Conservation (phyloP, 2,797 vertebrate genomes). For the Trachurus trachurus region DNA sequence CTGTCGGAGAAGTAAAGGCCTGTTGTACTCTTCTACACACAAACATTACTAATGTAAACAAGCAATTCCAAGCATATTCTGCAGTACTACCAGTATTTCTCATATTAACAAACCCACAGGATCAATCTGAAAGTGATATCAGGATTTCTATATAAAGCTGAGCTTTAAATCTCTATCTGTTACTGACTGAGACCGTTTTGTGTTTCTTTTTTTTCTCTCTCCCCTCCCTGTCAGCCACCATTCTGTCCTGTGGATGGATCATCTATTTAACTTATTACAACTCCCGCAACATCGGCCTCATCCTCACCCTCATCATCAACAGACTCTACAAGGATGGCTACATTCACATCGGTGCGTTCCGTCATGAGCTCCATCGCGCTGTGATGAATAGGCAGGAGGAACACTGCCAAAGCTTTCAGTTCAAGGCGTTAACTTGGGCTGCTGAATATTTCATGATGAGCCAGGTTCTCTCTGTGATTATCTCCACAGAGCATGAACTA, state of each 20-base stretch:
- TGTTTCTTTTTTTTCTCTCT: conserved; percentile 7
- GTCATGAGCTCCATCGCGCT: conserved; percentile 9
- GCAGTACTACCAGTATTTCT: background rate
- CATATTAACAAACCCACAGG: background rate
- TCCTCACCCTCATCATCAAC: conserved; percentile 97
- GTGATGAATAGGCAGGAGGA: conserved; percentile 33
- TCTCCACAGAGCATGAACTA: conserved; percentile 25
- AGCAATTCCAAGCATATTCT: background rate
- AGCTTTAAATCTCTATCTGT: background rate
- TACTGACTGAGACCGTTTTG: background rate
- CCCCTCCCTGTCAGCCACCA: conserved; percentile 90
- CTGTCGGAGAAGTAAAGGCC: background rate
- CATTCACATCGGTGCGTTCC: conserved; percentile 95
- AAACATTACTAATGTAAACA: background rate
- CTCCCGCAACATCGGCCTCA: conserved; percentile 98
- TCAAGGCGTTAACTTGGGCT: conserved; percentile 38
- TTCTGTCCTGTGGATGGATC: conserved; percentile 99
- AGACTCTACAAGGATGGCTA: conserved; percentile 97
- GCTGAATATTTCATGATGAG: conserved; percentile 72
- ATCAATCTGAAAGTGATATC: background rate
- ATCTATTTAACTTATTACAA: conserved; percentile 99
- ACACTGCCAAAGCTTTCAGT: conserved; percentile 34
- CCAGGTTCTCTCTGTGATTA: conserved; percentile 51
- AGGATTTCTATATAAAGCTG: background rate
- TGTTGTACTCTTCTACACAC: background rate